Conservation (phyloP, 2,113 vertebrate species). For the Trinectes maculatus region DNA sequence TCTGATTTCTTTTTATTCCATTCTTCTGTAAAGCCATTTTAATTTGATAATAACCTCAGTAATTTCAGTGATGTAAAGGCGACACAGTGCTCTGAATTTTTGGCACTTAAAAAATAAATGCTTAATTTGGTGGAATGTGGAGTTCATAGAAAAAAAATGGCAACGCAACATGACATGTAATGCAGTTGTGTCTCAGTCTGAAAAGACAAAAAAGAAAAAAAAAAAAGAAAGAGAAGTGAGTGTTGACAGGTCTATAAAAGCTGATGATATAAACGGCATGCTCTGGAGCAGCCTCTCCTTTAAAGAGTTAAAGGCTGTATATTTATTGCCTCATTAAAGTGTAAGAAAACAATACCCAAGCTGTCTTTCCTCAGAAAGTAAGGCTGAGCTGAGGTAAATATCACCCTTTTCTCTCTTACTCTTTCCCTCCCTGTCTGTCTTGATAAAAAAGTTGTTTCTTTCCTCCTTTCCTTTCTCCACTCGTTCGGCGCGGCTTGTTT, state of each 20-base stretch:
- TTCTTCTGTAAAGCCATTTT: slow-evolving; percentile 67
- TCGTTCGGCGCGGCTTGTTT: slow-evolving; percentile 65
- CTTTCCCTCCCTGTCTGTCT: slow-evolving; percentile 51
- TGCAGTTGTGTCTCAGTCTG: slow-evolving; percentile 75
- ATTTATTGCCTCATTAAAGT: slow-evolving; percentile 83
- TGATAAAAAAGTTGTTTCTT: slow-evolving; percentile 57
- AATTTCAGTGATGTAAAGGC: slow-evolving; percentile 49
- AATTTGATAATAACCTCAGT: slow-evolving; percentile 70
- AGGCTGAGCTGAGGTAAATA: slow-evolving; percentile 61
- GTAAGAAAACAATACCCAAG: slow-evolving; percentile 56
- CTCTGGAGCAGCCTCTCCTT: slow-evolving; percentile 82
- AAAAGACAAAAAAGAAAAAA: slow-evolving; percentile 58
- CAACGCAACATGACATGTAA: slow-evolving; percentile 73
- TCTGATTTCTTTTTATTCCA: slow-evolving; percentile 60
- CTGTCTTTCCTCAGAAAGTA: slow-evolving; percentile 67
- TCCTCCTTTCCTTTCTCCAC: slow-evolving; percentile 51
- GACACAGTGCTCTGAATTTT: slow-evolving; percentile 44
- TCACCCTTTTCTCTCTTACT: slow-evolving; percentile 52
- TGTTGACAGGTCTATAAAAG: slow-evolving; percentile 92
- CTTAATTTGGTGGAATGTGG: slow-evolving; percentile 76
- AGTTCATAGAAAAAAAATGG: slow-evolving; percentile 83
- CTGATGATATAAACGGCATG: slow-evolving; percentile 87
- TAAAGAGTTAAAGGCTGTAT: slow-evolving; percentile 84
- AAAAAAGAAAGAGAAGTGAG: slow-evolving; percentile 65
- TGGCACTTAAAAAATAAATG: slow-evolving; percentile 53